phyloP scores from a whole-genome alignment of 2,888 invertebrate species.

The Scrobipalpa atriplicella region DNA sequence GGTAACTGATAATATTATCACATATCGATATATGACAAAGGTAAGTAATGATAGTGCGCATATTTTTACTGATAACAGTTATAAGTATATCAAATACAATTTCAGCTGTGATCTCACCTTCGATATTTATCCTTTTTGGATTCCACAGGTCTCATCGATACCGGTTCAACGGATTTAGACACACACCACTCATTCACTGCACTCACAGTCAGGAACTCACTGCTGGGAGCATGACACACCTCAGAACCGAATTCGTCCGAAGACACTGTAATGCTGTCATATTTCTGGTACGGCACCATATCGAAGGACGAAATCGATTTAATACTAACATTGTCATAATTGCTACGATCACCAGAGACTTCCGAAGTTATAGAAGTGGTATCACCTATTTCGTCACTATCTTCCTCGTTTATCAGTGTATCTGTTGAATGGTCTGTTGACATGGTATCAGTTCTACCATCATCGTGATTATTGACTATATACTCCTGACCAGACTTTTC shows the following conservation, averaged over 20 bases:
- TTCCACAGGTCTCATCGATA: conserved; percentile 71
- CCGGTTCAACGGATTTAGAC: conserved; percentile 69
- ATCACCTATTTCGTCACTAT: conserved; percentile 63
- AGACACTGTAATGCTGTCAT: conserved; percentile 78
- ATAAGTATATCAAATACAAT: neutral
- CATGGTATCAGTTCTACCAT: conserved; percentile 65
- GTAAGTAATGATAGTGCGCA: conserved; percentile 64
- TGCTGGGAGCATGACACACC: conserved; percentile 75
- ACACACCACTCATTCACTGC: conserved; percentile 81
- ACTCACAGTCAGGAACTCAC: conserved; percentile 77
- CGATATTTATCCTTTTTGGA: conserved; percentile 80
- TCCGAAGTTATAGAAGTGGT: conserved; percentile 61
- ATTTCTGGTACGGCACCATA: conserved; percentile 78
- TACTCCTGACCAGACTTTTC: conserved; percentile 65
- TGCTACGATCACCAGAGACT: conserved; percentile 67
- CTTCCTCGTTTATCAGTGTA: conserved; percentile 73
- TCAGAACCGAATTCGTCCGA: conserved; percentile 80
- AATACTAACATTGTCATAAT: conserved; percentile 79
- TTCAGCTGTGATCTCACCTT: conserved; percentile 69
- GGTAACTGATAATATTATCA: conserved; percentile 59
- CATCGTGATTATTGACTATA: conserved; percentile 65
- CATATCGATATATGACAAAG: conserved; percentile 66
- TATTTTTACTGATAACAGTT: conserved; percentile 48
- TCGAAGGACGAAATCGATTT: conserved; percentile 78
- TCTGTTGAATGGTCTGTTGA: conserved; percentile 77